Evolutionary conservation across 92 coral and sea anemone genomes (phyloP), one percentile per base, ranked within the genome.

Genomic region (Blastomussa wellsi): DNA sequence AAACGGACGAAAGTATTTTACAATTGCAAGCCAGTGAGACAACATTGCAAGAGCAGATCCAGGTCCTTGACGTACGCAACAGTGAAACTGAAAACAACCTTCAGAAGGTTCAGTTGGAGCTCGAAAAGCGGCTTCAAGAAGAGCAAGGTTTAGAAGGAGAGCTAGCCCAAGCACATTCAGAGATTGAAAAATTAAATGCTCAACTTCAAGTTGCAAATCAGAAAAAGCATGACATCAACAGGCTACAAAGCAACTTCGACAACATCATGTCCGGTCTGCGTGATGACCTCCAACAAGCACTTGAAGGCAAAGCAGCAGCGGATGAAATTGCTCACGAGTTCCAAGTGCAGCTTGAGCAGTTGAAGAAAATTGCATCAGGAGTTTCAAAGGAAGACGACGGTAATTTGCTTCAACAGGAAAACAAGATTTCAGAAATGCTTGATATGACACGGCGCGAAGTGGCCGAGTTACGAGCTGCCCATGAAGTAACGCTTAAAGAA

Each of bases 241-340:
- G 67, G 47, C 95, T 96, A 31, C 90, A 89, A 77, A 81, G 81
- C 44, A 88, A 94, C 53, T 96, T 96, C 68, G 93, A 86, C 79
- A 95, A 96, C 78, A 96, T 96, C 73, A 93, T 94, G 28, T 92
- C 98, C 72, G 94, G 98, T 29, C 82, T 96, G 39, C 95, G 98
- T 38, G 95, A 92, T 7, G 98, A 96, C 70, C 76, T 96, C 52
- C 95, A 94, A 53, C 91, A 88, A 51, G 95, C 94, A 0, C 92
- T 92, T 51, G 73, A 89, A 67, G 98, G 92, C 26, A 90, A 90
- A 74, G 76, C 87, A 68, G 95, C 93, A 53, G 95, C 95, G 24
- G 95, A 93, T 77, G 92, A 89, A 64, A 88, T 96, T 67, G 97
- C 97, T 41, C 91, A 95, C 64, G 95, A 91, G 76, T 94, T 96